Percentiles rank a stretch among this genome's conserved stretches.
These are phyloP conservation scores for Conus ventricosus DNA, from an alignment of 1,140 invertebrate species.

Conservation along the genomic window DNA sequence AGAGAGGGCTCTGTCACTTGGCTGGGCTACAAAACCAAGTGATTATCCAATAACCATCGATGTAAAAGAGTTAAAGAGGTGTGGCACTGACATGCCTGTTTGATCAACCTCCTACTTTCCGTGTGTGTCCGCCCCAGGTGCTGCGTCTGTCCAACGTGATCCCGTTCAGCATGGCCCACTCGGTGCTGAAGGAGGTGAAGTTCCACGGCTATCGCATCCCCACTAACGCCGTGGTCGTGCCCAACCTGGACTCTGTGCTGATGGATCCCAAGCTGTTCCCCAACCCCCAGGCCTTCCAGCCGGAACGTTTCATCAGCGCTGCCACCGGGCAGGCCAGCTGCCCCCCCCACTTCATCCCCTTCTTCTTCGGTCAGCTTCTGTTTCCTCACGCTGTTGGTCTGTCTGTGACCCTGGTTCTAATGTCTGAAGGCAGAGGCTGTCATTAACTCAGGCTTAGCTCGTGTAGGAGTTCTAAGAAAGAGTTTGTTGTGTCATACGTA, in stretches of 20 bases:
- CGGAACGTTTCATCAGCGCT: conserved; percentile 78
- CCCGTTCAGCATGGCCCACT: conserved; percentile 70
- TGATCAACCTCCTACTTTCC: no score
- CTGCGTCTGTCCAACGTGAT: conserved; percentile 51
- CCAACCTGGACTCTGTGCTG: conserved; percentile 64
- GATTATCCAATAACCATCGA: no score
- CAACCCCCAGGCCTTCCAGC: conserved; percentile 82
- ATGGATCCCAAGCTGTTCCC: conserved; percentile 77
- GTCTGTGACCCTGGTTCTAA: no score
- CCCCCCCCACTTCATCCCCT: conserved; percentile 44
- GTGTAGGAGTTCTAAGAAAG: no score
- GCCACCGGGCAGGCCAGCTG: conserved; percentile 31
- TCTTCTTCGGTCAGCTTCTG: conserved; percentile 44
- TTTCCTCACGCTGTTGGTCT: no score
- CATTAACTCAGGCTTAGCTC: no score
- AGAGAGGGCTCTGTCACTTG: no score
- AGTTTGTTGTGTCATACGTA: no score
- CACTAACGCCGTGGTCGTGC: conserved; percentile 62
- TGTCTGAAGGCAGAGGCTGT: no score
- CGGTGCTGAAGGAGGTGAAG: conserved; percentile 54
- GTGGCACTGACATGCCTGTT: no score
- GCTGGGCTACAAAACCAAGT: no score
- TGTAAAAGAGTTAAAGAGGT: no score
- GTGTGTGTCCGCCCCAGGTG: conserved; percentile 26
- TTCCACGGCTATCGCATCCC: conserved; percentile 68